phyloP scores from a whole-genome alignment of 2,888 invertebrate species.

The Hypomecis atomaria region DNA sequence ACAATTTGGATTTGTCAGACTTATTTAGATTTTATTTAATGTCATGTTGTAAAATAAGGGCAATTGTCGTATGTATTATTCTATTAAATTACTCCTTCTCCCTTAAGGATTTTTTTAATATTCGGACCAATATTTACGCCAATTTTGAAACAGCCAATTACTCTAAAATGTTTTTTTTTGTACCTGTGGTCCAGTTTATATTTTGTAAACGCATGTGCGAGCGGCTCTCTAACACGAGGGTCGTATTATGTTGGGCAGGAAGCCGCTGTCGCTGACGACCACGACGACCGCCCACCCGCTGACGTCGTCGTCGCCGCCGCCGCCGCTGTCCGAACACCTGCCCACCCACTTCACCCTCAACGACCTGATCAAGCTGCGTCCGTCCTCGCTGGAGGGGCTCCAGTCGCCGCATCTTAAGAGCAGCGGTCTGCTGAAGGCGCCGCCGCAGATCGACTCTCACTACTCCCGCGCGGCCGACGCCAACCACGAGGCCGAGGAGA shows the following conservation, averaged over 20 bases:
- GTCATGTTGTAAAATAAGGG: too few relatives aligned
- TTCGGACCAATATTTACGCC: too few relatives aligned
- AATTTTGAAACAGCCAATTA: too few relatives aligned
- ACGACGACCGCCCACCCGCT: conserved; percentile 84
- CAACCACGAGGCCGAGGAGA: conserved; percentile 73
- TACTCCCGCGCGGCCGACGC: conserved; percentile 83
- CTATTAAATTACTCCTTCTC: too few relatives aligned
- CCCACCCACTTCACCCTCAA: conserved; percentile 83
- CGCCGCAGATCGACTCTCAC: conserved; percentile 85
- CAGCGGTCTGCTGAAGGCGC: conserved; percentile 77
- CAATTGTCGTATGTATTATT: too few relatives aligned
- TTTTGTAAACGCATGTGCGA: conserved; percentile 38
- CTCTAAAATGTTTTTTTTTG: not conserved
- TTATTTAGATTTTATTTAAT: too few relatives aligned
- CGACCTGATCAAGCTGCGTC: conserved; percentile 83
- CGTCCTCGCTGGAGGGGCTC: conserved; percentile 79
- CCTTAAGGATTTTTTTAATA: too few relatives aligned
- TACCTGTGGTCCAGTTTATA: not conserved
- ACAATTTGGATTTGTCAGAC: not conserved
- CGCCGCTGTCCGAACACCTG: conserved; percentile 82
- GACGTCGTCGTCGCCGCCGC: conserved; percentile 83
- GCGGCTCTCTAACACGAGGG: conserved; percentile 72
- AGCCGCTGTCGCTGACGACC: conserved; percentile 83
- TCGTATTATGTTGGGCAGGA: conserved; percentile 74
- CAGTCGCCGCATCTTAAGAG: conserved; percentile 80